A percentile compares a stretch with the other conserved stretches of the same genome.
phyloP scores from a whole-genome alignment of 2,113 vertebrate genomes.

The Melanerpes aurifrons region DNA sequence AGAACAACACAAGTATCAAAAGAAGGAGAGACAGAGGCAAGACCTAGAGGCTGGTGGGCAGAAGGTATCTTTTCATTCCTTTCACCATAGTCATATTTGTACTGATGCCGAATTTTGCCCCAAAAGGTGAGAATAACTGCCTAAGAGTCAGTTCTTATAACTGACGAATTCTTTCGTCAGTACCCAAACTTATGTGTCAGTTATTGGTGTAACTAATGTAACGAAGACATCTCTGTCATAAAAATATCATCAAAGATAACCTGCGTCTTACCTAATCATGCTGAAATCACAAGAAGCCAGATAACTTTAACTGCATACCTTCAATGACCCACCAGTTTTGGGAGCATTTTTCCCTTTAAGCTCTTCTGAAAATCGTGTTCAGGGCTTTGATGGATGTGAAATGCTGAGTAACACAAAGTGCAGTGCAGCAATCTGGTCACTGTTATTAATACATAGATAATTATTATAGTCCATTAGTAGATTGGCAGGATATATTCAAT shows the following conservation, averaged over 20 bases:
- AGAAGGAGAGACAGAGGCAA: not conserved
- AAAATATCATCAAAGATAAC: not conserved
- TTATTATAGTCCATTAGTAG: constrained; percentile 47
- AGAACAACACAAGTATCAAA: not conserved
- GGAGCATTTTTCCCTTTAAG: not conserved
- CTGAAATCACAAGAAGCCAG: not conserved
- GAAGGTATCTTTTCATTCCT: not conserved
- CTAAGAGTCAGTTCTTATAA: too few species aligned
- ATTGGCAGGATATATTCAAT: not conserved
- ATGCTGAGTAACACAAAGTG: not conserved
- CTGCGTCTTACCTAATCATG: not conserved
- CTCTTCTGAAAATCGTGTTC: not conserved
- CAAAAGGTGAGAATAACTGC: too few species aligned
- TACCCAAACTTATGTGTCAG: not conserved
- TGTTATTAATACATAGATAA: not conserved
- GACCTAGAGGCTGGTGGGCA: not conserved
- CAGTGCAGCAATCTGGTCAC: not conserved
- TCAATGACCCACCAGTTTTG: not conserved
- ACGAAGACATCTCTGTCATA: not conserved
- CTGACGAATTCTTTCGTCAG: too few species aligned
- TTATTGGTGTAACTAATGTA: rapidly evolving
- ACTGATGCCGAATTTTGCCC: too few species aligned
- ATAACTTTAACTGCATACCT: not conserved
- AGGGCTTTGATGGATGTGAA: not conserved
- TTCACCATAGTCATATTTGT: not conserved